Evolutionary conservation across 2,113 vertebrate genomes (phyloP).

Genomic region (Oryzias woworae): DNA sequence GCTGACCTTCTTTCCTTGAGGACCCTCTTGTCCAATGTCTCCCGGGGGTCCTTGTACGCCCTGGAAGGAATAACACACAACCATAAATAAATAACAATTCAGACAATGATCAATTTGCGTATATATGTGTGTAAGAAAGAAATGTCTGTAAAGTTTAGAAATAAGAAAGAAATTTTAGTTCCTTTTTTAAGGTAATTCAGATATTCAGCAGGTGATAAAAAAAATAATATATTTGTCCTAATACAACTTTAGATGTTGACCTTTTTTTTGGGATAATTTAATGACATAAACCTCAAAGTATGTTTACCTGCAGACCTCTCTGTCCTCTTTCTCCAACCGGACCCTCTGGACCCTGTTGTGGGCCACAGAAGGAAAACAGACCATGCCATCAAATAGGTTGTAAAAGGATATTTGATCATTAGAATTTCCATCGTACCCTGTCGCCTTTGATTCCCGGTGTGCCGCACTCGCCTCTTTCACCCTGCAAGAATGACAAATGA

Average conservation of each 20-base stretch:
- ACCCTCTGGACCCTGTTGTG: conserved; percentile 85
- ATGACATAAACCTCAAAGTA: not conserved
- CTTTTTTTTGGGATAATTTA: not conserved
- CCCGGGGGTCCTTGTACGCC: conserved; percentile 85
- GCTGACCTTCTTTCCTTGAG: conserved; percentile 85
- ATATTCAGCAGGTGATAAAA: too few relatives aligned
- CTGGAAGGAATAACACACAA: conserved; percentile 68
- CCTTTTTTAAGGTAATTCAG: too few relatives aligned
- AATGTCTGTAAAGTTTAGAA: not conserved
- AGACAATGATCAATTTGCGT: not conserved
- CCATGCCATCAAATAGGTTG: not conserved
- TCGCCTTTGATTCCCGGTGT: conserved; percentile 91
- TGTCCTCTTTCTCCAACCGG: conserved; percentile 79
- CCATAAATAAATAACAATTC: conserved; percentile 10
- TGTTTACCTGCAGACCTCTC: conserved; percentile 84
- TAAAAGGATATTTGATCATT: not conserved
- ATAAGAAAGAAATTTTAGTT: too few relatives aligned
- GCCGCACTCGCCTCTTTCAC: conserved; percentile 89
- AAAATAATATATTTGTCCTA: too few relatives aligned
- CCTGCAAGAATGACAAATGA: conserved; percentile 67
- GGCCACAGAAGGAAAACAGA: conserved; percentile 9
- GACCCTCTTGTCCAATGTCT: conserved; percentile 85
- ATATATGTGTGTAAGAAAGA: not conserved
- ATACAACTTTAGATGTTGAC: too few relatives aligned
- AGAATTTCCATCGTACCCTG: conserved; percentile 72